Base-by-base conservation (phyloP, 1,140 invertebrate species). In the Euschistus heros region DNA sequence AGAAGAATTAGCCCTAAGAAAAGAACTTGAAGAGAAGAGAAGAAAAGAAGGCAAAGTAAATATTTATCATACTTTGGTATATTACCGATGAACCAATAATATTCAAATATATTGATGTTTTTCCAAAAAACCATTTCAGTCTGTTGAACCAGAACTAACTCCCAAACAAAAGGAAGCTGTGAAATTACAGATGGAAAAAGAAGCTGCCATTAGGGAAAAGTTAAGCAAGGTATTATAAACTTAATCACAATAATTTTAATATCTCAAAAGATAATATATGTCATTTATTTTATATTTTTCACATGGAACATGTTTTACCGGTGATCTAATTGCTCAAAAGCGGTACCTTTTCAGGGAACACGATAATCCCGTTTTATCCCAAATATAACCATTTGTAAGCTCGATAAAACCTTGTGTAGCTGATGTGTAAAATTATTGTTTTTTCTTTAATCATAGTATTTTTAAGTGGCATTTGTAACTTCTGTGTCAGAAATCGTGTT, bases 141-240 rank as follows among this genome's bases (percentile, higher is more conserved):
- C 65, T 20, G 18, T 60, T 7, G 78, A 85, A 62, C 82, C 85
- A 4, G 84, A 88, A 68, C 77, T 93, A 57, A 89, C 89, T 0
- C 85, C 89, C 15, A 97, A 97, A 76, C 96, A 99, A 75, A 87
- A 94, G 74, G 94, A 98, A 77, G 85, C 86, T 10, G 82, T 97
- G 17, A 92, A 90, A 73, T 80, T 83, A 24, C 93, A 98, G 75
- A 79, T 89, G 17, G 83, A 88, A 42, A 96, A 94, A 71, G 97
- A 98, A 76, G 80, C 80, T 65, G 80, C 79, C 0, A 89, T 93
- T 52, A 80, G 89, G 69, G 77, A 83, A 46, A 78, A 80, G 67
- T 73, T 95, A 10, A 81, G 76, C 44, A 77, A 76, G 74, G 85
- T 88, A 70, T 55, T 66, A 15, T 13, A 2, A 37, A 37, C 3